Conservation (phyloP, 1,140 invertebrate genomes). For the Coelopa frigida region DNA sequence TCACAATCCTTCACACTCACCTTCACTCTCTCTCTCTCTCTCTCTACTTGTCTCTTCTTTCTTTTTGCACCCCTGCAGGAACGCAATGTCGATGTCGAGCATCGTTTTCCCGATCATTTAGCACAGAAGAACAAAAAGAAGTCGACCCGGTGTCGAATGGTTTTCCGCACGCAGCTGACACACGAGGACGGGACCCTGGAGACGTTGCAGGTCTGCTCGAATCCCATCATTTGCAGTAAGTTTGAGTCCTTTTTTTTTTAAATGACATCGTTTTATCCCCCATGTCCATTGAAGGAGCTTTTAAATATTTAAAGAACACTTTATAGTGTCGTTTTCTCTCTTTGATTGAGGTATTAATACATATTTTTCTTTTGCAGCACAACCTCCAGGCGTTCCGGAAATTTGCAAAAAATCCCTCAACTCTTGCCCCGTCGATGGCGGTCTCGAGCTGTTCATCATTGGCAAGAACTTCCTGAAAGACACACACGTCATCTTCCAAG, state of each 20-base stretch:
- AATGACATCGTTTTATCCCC: no score
- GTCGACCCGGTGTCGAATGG: slow-evolving; percentile 89
- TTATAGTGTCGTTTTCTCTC: no score
- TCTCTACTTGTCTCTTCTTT: neutral
- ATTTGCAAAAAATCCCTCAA: slow-evolving; percentile 87
- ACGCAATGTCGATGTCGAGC: slow-evolving; percentile 93
- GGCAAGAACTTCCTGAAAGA: slow-evolving; percentile 97
- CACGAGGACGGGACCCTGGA: slow-evolving; percentile 67
- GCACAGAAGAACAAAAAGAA: slow-evolving; percentile 81
- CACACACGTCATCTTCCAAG: slow-evolving; percentile 79
- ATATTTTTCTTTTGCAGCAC: slow-evolving; percentile 55
- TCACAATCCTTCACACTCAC: no score
- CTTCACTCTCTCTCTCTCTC: neutral
- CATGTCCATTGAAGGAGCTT: no score
- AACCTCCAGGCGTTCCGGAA: slow-evolving; percentile 91
- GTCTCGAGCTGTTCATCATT: slow-evolving; percentile 86
- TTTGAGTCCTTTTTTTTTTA: slow-evolving; percentile 40
- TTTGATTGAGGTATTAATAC: neutral
- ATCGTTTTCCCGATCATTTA: slow-evolving; percentile 73
- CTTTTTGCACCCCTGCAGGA: slow-evolving; percentile 66
- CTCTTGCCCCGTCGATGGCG: slow-evolving; percentile 70
- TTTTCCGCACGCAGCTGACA: slow-evolving; percentile 77
- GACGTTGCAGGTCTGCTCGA: slow-evolving; percentile 85
- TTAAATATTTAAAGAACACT: no score
- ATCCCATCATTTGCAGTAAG: slow-evolving; percentile 94